A percentile compares a stretch with the other conserved stretches of the same genome.
phyloP scores from a whole-genome alignment of 2,888 invertebrate genomes.

The Heteromyza rotundicornis region DNA sequence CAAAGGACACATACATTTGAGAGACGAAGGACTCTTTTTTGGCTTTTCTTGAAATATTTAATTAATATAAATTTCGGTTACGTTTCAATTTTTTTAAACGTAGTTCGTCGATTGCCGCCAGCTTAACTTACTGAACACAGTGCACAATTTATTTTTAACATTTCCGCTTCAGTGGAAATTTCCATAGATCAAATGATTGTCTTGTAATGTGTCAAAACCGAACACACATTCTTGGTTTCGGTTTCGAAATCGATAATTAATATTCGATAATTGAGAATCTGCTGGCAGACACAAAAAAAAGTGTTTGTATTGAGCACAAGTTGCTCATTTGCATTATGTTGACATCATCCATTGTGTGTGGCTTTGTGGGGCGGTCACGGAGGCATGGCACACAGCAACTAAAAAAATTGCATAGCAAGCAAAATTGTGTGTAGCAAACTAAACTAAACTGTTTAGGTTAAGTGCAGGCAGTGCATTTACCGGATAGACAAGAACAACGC shows the following conservation, averaged over 20 bases:
- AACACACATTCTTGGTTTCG: too few species aligned
- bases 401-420: slow-evolving; percentile 48
- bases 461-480: slow-evolving; percentile 33
- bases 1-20: too few species aligned
- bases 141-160: too few species aligned
- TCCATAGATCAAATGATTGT: too few species aligned
- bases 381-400: slow-evolving; percentile 11
- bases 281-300: slow-evolving; percentile 13
- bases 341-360: not conserved
- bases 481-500: slow-evolving; percentile 26
- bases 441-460: slow-evolving; percentile 36
- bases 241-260: slow-evolving; percentile 35
- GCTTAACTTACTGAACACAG: too few species aligned
- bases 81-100: too few species aligned
- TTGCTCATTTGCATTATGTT: slow-evolving; percentile 31
- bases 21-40: too few species aligned
- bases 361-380: not conserved
- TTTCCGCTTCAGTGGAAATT: too few species aligned
- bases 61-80: too few species aligned
- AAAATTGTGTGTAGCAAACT: slow-evolving; percentile 42
- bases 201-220: too few species aligned
- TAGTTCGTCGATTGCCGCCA: too few species aligned
- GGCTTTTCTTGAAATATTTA: too few species aligned
- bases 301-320: slow-evolving; percentile 23
- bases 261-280: slow-evolving; percentile 32